A percentile compares a stretch with the other conserved stretches of the same genome.
Conservation (phyloP, 2,797 vertebrate genomes). For the Acanthornis magna region DNA sequence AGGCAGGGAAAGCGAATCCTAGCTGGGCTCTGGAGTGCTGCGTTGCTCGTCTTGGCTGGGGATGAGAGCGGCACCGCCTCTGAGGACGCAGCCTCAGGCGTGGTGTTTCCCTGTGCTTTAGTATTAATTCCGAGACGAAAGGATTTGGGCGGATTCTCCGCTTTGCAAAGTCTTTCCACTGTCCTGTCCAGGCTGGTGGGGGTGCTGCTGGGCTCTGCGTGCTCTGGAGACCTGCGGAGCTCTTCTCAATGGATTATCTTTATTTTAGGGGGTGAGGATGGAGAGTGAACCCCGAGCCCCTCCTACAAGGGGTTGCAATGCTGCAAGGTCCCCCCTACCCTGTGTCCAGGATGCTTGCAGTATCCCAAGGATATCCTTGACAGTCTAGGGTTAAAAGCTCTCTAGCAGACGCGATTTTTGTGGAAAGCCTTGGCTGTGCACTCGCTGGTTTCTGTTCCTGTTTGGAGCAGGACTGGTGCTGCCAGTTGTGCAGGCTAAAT, state of each 20-base stretch:
- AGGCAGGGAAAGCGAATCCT: not conserved
- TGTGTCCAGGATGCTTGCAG: not conserved
- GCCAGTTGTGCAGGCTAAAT: not conserved
- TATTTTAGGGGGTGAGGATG: too few species aligned
- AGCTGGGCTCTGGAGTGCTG: not conserved
- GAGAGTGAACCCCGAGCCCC: rapidly evolving
- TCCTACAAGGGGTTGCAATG: not conserved
- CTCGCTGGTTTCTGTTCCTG: not conserved
- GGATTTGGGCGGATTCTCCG: not conserved
- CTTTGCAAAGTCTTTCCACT: not conserved
- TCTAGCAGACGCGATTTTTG: not conserved
- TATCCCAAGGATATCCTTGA: not conserved
- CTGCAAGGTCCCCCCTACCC: not conserved
- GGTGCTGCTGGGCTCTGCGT: not conserved
- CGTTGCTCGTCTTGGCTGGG: not conserved
- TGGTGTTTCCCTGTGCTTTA: not conserved
- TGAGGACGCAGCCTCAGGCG: rapidly evolving
- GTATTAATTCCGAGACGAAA: not conserved
- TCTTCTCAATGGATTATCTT: not conserved
- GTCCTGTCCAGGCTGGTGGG: not conserved
- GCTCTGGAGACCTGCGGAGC: not conserved
- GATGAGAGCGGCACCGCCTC: not conserved
- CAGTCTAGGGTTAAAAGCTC: not conserved
- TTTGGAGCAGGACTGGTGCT: not conserved
- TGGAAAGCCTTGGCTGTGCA: not conserved